These are phyloP conservation scores for Microtus richardsoni DNA, from an alignment of 2,113 vertebrate genomes.

Conservation along the genomic window DNA sequence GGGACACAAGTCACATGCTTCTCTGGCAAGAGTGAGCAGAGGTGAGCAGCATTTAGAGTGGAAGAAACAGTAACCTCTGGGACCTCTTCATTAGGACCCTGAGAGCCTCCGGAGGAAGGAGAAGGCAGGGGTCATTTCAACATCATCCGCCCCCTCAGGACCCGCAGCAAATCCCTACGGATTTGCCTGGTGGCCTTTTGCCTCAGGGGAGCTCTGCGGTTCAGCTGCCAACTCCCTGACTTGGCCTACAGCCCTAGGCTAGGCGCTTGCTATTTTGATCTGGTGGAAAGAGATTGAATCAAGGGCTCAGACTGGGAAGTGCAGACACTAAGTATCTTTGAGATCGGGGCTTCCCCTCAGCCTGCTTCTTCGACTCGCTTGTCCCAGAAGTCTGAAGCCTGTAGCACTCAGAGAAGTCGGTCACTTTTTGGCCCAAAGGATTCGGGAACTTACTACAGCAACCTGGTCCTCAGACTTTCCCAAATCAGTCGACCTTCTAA, in stretches of 20 bases:
- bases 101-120: neutral
- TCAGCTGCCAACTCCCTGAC: neutral
- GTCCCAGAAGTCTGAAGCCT: neutral
- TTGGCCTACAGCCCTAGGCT: neutral
- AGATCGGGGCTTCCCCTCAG: neutral
- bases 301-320: neutral
- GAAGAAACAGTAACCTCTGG: neutral
- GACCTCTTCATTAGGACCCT: neutral
- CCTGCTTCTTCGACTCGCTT: neutral
- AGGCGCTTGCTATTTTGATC: neutral
- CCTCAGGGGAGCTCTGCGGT: rapidly evolving
- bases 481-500: neutral
- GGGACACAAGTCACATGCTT: neutral
- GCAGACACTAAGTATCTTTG: neutral
- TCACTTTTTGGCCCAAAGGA: neutral
- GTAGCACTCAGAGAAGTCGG: neutral
- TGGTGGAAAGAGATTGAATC: neutral
- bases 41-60: neutral
- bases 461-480: neutral
- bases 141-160: too few species aligned
- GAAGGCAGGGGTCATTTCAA: neutral
- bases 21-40: neutral
- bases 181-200: neutral
- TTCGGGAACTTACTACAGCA: neutral
- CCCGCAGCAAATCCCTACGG: neutral